Percentiles rank a stretch among this genome's conserved stretches.
Conservation (phyloP, 2,888 invertebrate species). For the Heteropelma amictum region DNA sequence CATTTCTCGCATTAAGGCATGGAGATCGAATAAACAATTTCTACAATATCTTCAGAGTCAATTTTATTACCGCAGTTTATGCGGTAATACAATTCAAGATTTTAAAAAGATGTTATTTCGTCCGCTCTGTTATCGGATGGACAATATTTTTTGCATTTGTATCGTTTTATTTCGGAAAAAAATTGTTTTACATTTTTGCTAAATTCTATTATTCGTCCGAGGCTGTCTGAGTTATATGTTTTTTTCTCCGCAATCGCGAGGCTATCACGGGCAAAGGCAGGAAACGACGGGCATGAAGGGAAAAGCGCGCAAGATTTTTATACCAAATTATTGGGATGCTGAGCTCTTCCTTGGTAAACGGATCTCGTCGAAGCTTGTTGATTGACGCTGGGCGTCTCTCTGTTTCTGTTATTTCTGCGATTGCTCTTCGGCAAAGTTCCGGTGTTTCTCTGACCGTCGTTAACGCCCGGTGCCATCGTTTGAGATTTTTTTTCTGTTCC, state of each 20-base stretch:
- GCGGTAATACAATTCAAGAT: too few relatives aligned
- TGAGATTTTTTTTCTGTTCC: neutral
- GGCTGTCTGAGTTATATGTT: too few relatives aligned
- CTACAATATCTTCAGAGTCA: too few relatives aligned
- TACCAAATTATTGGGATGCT: conserved; percentile 73
- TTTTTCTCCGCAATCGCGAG: too few relatives aligned
- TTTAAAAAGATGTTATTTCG: too few relatives aligned
- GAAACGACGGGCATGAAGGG: neutral
- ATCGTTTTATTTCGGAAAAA: too few relatives aligned
- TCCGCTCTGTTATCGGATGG: too few relatives aligned
- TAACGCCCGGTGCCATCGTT: conserved; percentile 63
- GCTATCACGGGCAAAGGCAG: neutral
- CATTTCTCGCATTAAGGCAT: too few relatives aligned
- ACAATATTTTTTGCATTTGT: too few relatives aligned
- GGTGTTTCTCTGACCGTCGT: conserved; percentile 70
- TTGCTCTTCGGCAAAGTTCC: conserved; percentile 75
- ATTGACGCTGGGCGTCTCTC: conserved; percentile 67
- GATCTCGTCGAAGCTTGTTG: conserved; percentile 60
- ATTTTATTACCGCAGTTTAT: too few relatives aligned
- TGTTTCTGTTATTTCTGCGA: conserved; percentile 70
- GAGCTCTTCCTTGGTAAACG: conserved; percentile 61
- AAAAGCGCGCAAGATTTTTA: conserved; percentile 6
- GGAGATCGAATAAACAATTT: too few relatives aligned
- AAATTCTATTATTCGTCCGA: too few relatives aligned
- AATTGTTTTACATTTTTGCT: neutral